Percentiles rank a stretch among this genome's conserved stretches.
These are phyloP conservation scores for Clarias batrachus DNA, from an alignment of 2,113 vertebrate genomes.

Conservation along the genomic window DNA sequence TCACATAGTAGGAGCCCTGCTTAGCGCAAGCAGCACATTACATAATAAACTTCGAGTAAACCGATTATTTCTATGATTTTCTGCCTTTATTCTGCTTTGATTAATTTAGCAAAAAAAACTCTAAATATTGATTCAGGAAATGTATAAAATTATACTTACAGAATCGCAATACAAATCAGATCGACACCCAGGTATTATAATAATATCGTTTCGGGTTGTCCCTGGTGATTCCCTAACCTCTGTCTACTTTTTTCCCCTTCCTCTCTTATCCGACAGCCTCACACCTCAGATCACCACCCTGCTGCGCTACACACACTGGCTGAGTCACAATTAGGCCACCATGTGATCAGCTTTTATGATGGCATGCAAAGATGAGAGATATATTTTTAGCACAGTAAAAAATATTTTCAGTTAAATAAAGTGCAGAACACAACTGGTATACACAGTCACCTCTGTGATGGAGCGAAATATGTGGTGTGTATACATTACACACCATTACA, in stretches of 20 bases:
- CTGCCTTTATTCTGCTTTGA: not conserved
- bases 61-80: not conserved
- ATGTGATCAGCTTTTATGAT: too few relatives aligned
- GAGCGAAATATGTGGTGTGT: too few relatives aligned
- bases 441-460: not conserved
- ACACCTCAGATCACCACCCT: not conserved
- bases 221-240: too few relatives aligned
- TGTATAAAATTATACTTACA: too few relatives aligned
- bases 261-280: not conserved
- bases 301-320: too few relatives aligned
- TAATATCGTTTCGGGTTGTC: too few relatives aligned
- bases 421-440: not conserved
- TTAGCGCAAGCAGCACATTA: not conserved
- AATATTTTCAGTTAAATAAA: not conserved
- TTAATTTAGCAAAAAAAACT: not conserved
- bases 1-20: too few relatives aligned
- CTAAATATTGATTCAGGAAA: too few relatives aligned
- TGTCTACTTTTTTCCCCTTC: too few relatives aligned
- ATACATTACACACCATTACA: too few relatives aligned
- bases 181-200: too few relatives aligned
- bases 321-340: not conserved
- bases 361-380: not conserved
- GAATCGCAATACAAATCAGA: too few relatives aligned
- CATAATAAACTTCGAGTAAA: not conserved
- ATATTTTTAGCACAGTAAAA: not conserved